Evolutionary conservation across 2,113 vertebrate genomes (phyloP).

Genomic region (Microtus pennsylvanicus): DNA sequence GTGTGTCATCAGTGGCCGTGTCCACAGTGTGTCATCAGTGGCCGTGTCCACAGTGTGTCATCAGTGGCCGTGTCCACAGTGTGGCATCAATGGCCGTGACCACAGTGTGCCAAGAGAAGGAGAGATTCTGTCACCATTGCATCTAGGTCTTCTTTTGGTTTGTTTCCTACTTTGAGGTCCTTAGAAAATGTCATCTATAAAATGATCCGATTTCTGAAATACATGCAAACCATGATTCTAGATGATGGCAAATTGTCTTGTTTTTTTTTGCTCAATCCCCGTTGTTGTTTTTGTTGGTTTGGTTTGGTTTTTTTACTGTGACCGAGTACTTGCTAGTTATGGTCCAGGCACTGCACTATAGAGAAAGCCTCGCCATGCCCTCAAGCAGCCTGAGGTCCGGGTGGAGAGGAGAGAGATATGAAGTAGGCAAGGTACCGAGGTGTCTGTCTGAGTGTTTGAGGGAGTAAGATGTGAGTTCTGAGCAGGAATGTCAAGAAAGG

Average conservation of each 20-base stretch:
- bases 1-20: too few species aligned
- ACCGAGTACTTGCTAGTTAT: neutral
- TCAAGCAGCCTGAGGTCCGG: neutral
- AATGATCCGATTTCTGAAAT: neutral
- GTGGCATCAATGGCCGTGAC: too few species aligned
- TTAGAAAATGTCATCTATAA: slow-evolving; percentile 45
- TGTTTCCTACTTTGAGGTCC: neutral
- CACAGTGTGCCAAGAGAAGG: neutral
- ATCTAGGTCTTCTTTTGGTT: neutral
- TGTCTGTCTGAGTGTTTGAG: neutral
- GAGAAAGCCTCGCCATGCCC: neutral
- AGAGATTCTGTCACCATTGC: neutral
- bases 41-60: neutral
- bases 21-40: too few species aligned
- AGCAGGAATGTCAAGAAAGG: neutral
- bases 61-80: accelerated
- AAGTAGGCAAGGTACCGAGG: neutral
- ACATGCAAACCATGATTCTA: neutral
- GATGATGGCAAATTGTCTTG: neutral
- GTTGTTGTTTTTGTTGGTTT: neutral
- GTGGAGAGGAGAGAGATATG: neutral
- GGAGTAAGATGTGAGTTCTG: neutral
- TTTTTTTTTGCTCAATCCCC: neutral
- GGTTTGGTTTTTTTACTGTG: neutral
- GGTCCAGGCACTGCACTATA: neutral